Conservation (phyloP, 2,888 invertebrate genomes). For the Apodemia duryi region DNA sequence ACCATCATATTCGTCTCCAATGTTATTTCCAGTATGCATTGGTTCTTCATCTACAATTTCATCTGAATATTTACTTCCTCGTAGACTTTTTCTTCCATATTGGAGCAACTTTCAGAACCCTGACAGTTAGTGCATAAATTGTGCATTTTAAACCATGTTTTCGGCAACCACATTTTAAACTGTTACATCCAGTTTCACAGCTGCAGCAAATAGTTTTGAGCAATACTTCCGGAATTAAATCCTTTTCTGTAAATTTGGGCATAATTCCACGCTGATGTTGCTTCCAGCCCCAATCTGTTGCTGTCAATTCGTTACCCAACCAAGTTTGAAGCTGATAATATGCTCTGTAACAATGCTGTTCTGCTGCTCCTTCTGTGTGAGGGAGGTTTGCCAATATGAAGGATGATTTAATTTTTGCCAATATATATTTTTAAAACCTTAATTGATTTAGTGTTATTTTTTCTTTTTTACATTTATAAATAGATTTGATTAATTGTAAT, state of each 20-base stretch:
- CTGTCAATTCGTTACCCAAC: neutral
- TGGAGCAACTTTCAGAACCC: conserved; percentile 30
- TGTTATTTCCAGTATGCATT: conserved; percentile 31
- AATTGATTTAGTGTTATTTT: conserved; percentile 30
- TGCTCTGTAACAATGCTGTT: conserved; percentile 31
- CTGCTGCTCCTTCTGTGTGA: conserved; percentile 32
- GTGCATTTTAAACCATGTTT: neutral
- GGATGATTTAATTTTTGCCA: conserved; percentile 32
- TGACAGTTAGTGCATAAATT: conserved; percentile 29
- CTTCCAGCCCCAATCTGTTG: conserved; percentile 15
- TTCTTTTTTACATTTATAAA: conserved; percentile 25
- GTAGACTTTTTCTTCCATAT: conserved; percentile 27
- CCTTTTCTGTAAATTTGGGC: conserved; percentile 16
- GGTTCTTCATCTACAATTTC: conserved; percentile 28
- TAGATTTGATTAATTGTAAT: conserved; percentile 27
- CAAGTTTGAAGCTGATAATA: conserved; percentile 8
- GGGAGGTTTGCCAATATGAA: conserved; percentile 29
- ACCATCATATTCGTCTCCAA: conserved; percentile 13
- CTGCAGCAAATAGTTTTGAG: conserved; percentile 34
- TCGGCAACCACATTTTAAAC: conserved; percentile 23
- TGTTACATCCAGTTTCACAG: conserved; percentile 34
- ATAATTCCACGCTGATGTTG: conserved; percentile 10
- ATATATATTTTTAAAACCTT: conserved; percentile 31
- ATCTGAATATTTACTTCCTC: conserved; percentile 13
- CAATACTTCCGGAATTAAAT: conserved; percentile 33